phyloP scores from a whole-genome alignment of 2,113 vertebrate genomes.

The Shinisaurus crocodilurus region DNA sequence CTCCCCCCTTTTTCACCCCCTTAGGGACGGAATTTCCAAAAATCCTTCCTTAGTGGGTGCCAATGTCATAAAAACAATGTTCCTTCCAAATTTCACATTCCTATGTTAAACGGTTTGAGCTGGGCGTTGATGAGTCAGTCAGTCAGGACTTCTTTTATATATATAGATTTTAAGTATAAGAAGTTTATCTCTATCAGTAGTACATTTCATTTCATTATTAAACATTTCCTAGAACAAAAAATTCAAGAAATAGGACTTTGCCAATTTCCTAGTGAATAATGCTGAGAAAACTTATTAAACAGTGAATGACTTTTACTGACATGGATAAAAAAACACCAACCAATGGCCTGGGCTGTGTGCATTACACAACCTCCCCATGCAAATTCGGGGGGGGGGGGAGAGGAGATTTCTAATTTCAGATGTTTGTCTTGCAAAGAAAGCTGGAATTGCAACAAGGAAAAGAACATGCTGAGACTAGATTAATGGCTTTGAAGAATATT shows the following conservation, averaged over 20 bases:
- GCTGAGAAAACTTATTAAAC: not conserved
- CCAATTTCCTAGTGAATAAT: not conserved
- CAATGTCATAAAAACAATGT: too few species aligned
- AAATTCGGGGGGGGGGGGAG: too few species aligned
- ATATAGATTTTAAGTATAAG: not conserved
- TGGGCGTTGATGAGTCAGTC: too few species aligned
- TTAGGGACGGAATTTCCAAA: too few species aligned
- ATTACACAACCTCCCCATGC: not conserved
- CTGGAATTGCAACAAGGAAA: conserved; percentile 57
- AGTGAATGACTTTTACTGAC: not conserved
- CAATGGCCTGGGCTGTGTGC: not conserved
- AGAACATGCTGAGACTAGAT: conserved; percentile 55
- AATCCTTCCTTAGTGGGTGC: too few species aligned
- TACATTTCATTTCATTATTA: not conserved
- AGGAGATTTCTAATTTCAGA: conserved; percentile 81
- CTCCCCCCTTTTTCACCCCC: too few species aligned
- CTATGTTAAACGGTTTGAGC: too few species aligned
- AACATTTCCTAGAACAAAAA: not conserved
- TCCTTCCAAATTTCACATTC: too few species aligned
- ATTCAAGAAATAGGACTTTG: not conserved
- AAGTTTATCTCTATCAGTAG: not conserved
- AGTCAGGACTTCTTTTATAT: too few species aligned
- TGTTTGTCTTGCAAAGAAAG: conserved; percentile 80
- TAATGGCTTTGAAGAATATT: conserved; percentile 63
- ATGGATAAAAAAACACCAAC: not conserved